Conservation (phyloP, 2,888 invertebrate species). For the Antitype chi region DNA sequence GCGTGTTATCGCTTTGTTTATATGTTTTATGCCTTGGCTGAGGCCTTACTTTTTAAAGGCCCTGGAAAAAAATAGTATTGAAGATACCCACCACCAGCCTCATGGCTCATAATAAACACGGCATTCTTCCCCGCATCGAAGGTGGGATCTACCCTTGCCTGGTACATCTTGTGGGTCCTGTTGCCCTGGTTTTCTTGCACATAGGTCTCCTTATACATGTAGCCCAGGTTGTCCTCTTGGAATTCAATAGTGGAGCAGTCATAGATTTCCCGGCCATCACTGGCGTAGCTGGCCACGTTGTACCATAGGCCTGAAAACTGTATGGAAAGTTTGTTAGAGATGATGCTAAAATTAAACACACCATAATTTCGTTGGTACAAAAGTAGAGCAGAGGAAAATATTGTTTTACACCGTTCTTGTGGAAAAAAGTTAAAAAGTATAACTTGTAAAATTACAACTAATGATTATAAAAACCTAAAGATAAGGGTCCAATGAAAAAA, state of each 20-base stretch:
- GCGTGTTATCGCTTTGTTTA: neutral
- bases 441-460: neutral
- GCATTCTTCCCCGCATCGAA: conserved; percentile 86
- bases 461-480: neutral
- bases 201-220: conserved; percentile 83
- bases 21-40: neutral
- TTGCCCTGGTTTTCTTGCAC: conserved; percentile 80
- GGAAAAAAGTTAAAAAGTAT: neutral
- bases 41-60: too few relatives aligned
- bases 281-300: conserved; percentile 84
- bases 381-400: neutral
- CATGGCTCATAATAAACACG: conserved; percentile 85
- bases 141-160: conserved; percentile 87
- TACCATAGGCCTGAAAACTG: conserved; percentile 89
- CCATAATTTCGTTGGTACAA: neutral
- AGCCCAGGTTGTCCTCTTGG: conserved; percentile 86
- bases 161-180: conserved; percentile 84
- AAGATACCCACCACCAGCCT: conserved; percentile 80
- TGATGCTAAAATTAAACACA: neutral
- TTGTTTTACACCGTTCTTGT: neutral
- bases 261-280: conserved; percentile 82
- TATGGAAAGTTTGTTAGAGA: neutral
- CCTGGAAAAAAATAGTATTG: neutral
- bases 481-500: neutral
- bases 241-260: conserved; percentile 85